phyloP scores from a whole-genome alignment of 2,113 vertebrate genomes.

The Hemibagrus wyckioides region DNA sequence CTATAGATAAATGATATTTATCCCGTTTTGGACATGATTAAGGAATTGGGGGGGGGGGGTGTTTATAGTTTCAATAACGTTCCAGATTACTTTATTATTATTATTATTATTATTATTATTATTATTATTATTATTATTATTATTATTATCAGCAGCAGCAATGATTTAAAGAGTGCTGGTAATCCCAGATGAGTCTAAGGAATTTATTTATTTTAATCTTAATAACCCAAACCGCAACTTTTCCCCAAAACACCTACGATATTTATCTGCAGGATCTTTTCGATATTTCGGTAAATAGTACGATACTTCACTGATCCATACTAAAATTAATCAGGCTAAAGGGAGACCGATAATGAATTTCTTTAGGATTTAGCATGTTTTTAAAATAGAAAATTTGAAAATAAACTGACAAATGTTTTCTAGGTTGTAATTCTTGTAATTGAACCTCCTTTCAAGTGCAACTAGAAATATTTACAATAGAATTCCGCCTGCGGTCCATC shows the following conservation, averaged over 20 bases:
- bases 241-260: background rate
- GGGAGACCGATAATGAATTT: background rate
- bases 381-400: background rate
- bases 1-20: background rate
- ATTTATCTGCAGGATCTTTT: background rate
- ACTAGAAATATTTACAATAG: background rate
- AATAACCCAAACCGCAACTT: background rate
- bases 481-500: background rate
- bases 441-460: background rate
- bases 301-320: background rate
- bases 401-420: background rate
- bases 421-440: background rate
- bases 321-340: background rate
- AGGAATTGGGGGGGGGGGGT: background rate
- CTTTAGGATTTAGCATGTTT: background rate
- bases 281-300: background rate
- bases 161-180: background rate
- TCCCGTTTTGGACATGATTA: background rate
- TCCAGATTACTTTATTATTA: background rate
- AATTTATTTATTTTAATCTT: background rate
- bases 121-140: background rate
- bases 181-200: background rate
- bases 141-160: background rate
- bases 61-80: background rate
- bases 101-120: background rate